Base-by-base conservation (phyloP, 2,888 invertebrate genomes). In the Chalcis sispes region DNA sequence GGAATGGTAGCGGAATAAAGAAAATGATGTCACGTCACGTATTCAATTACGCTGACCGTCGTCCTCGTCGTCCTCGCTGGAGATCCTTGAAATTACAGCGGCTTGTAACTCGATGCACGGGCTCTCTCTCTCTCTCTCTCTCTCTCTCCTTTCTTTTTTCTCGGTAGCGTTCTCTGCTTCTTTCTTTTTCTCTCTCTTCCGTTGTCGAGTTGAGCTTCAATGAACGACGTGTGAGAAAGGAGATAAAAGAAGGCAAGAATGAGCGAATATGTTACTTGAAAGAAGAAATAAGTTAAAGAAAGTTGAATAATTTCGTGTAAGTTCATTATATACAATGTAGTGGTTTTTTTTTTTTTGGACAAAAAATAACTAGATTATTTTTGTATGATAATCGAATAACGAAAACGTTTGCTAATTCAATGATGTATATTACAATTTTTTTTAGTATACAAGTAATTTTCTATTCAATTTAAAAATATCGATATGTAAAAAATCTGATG, bases 11-110 rank as follows among this genome's bases (percentile, higher is more conserved):
- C 54, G 40, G 46, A 80, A 72, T 77, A 74, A 71, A 66, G 79
- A 80, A 81, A 81, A 84, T 81, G 82, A 83, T 81, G 81, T 83
- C 80, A 77, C 79, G 83, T 83, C 85, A 83, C 84, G 84, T 85
- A 85, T 85, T 84, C 85, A 85, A 85, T 86, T 85, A 85, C 81
- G 81, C 70, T 80, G 82, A 82, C 81, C 81, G 73, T 82, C 65
- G 40, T 29, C 48, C 20, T 46, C 23, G 40, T 2, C 2, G 2
- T n/a, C n/a, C n/a, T n/a, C n/a, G 46, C 13, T 5, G 8, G 72
- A 78, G 78, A 74, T 78, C 79, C 79, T 75, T 62, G 80, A 80
- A 83, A 82, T 84, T 82, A 81, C 80, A 77, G 73, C 75, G 65
- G 78, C 78, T 77, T 78, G 69, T 75, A 70, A 78, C 74, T 77